phyloP scores from a whole-genome alignment of 1,140 invertebrate species.

The Habropoda laboriosa region DNA sequence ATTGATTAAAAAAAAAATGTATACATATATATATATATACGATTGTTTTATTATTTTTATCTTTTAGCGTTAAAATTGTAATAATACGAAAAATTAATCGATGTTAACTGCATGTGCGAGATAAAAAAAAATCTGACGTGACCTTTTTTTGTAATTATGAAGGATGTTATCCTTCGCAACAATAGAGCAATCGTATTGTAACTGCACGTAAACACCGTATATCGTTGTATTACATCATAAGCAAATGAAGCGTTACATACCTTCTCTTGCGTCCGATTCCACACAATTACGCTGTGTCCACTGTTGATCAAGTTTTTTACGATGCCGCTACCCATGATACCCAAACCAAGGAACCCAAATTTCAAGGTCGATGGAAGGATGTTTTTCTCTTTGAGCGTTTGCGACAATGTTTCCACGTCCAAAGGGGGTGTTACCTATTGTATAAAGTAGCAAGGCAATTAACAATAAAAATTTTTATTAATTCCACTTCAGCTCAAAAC shows the following conservation, averaged over 20 bases:
- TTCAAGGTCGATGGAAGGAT: conserved; percentile 93
- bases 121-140: too few species aligned
- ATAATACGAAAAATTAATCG: too few species aligned
- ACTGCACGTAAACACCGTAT: not conserved
- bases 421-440: conserved; percentile 87
- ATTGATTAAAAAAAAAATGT: not conserved
- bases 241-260: conserved; percentile 84
- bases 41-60: not conserved
- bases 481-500: not conserved
- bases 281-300: conserved; percentile 95
- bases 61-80: too few species aligned
- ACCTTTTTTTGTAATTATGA: not conserved
- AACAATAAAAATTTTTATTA: not conserved
- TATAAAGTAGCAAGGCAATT: conserved; percentile 14
- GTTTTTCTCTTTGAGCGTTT: conserved; percentile 92
- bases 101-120: too few species aligned
- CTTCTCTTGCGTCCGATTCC: conserved; percentile 96
- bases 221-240: conserved; percentile 2
- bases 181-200: not conserved
- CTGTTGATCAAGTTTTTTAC: conserved; percentile 97
- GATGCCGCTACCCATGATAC: conserved; percentile 98
- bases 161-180: not conserved
- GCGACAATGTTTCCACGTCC: conserved; percentile 89
- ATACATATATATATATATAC: too few species aligned
- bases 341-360: conserved; percentile 97